Percentiles rank a stretch among this genome's conserved stretches.
These are phyloP conservation scores for Callaeas wilsoni DNA, from an alignment of 2,113 vertebrate species.

Conservation along the genomic window DNA sequence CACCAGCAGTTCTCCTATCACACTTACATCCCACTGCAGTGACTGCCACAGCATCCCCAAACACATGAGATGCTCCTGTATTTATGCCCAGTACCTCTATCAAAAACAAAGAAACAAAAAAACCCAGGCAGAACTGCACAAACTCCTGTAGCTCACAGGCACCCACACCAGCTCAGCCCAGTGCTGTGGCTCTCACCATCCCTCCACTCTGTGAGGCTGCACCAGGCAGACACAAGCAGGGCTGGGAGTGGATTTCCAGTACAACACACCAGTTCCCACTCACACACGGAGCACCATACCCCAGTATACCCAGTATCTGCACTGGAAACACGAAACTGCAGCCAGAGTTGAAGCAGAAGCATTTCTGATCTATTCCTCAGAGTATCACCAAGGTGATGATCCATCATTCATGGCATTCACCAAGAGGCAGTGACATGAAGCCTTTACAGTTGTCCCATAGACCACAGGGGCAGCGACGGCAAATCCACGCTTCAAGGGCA, in stretches of 20 bases:
- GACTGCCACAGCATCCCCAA: background rate
- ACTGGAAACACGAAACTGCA: background rate
- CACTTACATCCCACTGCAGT: conserved; percentile 16
- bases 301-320: background rate
- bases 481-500: background rate
- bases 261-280: background rate
- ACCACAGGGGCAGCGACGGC: background rate
- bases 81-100: background rate
- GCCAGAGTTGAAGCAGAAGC: background rate
- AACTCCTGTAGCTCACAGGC: background rate
- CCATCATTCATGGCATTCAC: background rate
- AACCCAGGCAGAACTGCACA: background rate
- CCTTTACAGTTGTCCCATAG: background rate
- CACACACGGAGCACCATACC: background rate
- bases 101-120: conserved; percentile 27
- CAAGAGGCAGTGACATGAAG: background rate
- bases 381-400: background rate
- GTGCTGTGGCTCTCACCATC: accelerated
- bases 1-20: background rate
- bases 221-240: background rate
- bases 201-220: accelerated
- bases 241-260: background rate
- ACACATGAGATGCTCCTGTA: background rate
- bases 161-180: background rate
- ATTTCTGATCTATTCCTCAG: background rate